Percentiles rank a stretch among this genome's conserved stretches.
phyloP scores from a whole-genome alignment of 2,888 invertebrate species.

The Papilio gigon region DNA sequence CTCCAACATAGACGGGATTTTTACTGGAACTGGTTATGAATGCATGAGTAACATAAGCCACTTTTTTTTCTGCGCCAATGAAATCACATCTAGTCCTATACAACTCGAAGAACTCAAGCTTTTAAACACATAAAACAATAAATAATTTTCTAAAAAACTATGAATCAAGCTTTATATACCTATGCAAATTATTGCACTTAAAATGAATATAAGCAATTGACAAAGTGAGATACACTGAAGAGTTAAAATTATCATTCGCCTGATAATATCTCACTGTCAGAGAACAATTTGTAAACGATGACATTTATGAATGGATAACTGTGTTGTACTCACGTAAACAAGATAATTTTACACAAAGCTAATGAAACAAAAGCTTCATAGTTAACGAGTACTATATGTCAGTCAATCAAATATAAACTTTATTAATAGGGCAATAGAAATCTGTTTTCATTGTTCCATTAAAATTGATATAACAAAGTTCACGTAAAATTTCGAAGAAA shows the following conservation, averaged over 20 bases:
- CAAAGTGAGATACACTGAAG: too few relatives aligned
- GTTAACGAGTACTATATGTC: not conserved
- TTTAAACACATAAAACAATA: too few relatives aligned
- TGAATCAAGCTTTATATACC: not conserved
- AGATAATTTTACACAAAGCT: not conserved
- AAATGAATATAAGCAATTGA: not conserved
- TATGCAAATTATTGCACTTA: not conserved
- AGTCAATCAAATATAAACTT: not conserved
- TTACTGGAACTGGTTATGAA: too few relatives aligned
- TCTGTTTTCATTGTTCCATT: not conserved
- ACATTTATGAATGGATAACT: constrained; percentile 5
- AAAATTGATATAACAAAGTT: too few relatives aligned
- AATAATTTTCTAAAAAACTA: not conserved
- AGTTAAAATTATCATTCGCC: not conserved
- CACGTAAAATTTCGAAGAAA: too few relatives aligned
- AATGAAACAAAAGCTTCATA: constrained; percentile 2
- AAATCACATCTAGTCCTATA: too few relatives aligned
- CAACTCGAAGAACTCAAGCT: too few relatives aligned
- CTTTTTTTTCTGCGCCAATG: too few relatives aligned
- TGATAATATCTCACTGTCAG: not conserved
- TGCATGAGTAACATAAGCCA: too few relatives aligned
- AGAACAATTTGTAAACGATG: not conserved
- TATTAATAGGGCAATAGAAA: not conserved
- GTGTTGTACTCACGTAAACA: not conserved
- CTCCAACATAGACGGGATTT: too few relatives aligned